Evolutionary conservation across 2,797 vertebrate species (phyloP), one percentile per base, ranked within the genome.

Genomic region (Chelonia mydas): DNA sequence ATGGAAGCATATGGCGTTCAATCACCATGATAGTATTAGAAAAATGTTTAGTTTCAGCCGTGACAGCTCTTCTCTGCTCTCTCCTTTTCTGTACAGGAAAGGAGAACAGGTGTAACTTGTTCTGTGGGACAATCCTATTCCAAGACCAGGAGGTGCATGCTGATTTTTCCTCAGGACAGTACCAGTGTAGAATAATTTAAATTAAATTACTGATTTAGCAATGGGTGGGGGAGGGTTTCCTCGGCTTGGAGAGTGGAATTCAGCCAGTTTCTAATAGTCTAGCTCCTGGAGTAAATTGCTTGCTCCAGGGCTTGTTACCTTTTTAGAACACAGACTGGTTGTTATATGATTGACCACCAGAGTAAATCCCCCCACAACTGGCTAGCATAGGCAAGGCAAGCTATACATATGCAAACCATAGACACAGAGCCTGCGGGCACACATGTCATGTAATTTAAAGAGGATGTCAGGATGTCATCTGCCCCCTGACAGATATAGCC

Each of bases 121-220:
- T 97, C 89, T 92, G 78, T 94, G 86, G 84, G 92, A 96, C 88
- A 37, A 94, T 95, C 90, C 79, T 72, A 82, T 16, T 92, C 77
- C 3, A 7, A 78, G 65, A n/a, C 88, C 78, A 94, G 77, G 82
- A 81, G 74, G 74, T 49, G 57, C 57, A 89, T 90, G 31, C 5
- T 9, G 3, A 86, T 84, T 95, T 90, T 94, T 84, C 8, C 84
- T 92, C 82, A n/a, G 77, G 87, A 65, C 28, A 85, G 53, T 83
- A 94, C 16, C 50, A 91, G 49, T n/a, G n/a, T 11, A 85, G 57
- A 79, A 45, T 72, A 3, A 81, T 91, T 94, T 91, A 80, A 87
- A 95, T 93, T 5, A 78, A 80, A 93, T 61, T 89, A 31, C 84
- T 94, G 90, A 86, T 88, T 94, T 57, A 78, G 82, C 61, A 65